phyloP scores from a whole-genome alignment of 2,113 vertebrate species.

The Pseudorhombus dupliciocellatus region DNA sequence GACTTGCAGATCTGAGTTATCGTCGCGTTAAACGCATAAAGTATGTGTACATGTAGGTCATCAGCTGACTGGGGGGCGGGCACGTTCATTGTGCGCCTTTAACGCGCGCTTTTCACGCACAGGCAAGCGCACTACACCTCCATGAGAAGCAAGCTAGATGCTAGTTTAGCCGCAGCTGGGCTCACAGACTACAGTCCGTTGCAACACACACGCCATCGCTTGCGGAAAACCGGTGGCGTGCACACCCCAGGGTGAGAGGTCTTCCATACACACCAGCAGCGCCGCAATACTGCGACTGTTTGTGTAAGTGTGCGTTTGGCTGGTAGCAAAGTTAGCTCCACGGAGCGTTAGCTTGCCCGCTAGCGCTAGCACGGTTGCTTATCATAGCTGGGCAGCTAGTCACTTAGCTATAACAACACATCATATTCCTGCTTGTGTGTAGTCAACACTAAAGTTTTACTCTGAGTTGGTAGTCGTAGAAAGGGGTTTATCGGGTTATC shows the following conservation, averaged over 20 bases:
- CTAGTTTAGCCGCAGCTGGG: constrained; percentile 58
- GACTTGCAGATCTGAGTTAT: too few relatives aligned
- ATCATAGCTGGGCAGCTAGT: constrained; percentile 9
- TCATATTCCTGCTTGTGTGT: neutral
- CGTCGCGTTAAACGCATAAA: fast-evolving
- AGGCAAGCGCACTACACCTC: constrained; percentile 45
- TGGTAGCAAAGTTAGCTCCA: constrained; percentile 17
- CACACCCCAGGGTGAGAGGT: constrained; percentile 32
- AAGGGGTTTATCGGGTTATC: neutral
- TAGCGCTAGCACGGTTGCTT: constrained; percentile 39
- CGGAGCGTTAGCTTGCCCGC: constrained; percentile 47
- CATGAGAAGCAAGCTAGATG: constrained; percentile 56
- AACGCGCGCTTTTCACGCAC: constrained; percentile 76
- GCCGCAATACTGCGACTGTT: neutral
- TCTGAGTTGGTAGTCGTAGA: too few relatives aligned
- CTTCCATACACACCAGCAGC: fast-evolving
- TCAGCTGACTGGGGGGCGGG: constrained; percentile 67
- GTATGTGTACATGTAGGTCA: constrained; percentile 33
- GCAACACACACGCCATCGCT: neutral
- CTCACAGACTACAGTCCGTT: neutral
- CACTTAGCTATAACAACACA: constrained; percentile 24
- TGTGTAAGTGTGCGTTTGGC: neutral
- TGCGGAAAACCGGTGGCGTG: neutral
- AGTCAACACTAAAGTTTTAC: neutral
- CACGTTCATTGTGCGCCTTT: constrained; percentile 62